Conservation (phyloP, 2,888 invertebrate genomes). For the Sycophila texana region DNA sequence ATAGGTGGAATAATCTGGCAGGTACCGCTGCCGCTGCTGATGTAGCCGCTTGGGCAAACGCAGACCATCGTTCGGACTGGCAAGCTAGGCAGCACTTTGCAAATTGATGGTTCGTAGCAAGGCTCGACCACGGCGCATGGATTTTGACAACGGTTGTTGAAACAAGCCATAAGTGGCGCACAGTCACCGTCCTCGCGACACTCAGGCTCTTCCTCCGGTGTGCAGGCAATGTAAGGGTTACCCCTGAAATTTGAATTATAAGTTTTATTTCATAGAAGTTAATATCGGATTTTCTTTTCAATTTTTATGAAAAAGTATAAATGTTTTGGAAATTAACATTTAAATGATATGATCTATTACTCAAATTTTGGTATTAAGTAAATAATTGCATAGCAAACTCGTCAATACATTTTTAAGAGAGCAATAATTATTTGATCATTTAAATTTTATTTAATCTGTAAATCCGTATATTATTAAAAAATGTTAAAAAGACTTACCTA, state of each 20-base stretch:
- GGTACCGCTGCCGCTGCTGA: slow-evolving; percentile 88
- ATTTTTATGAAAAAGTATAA: not conserved
- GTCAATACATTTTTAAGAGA: no score
- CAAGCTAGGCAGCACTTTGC: slow-evolving; percentile 87
- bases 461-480: not conserved
- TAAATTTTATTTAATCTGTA: not conserved
- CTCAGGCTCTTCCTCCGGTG: slow-evolving; percentile 83
- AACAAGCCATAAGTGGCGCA: slow-evolving; percentile 86
- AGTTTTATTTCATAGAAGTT: not conserved
- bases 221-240: slow-evolving; percentile 89
- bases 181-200: slow-evolving; percentile 91
- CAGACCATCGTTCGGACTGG: slow-evolving; percentile 94
- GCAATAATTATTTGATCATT: no score
- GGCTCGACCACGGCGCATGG: slow-evolving; percentile 88
- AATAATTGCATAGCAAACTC: no score
- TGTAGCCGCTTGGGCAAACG: slow-evolving; percentile 91
- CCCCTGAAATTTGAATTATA: slow-evolving; percentile 75
- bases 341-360: no score
- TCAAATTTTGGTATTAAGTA: no score
- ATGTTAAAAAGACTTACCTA: slow-evolving; percentile 33
- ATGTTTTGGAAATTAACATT: no score
- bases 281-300: not conserved
- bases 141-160: slow-evolving; percentile 88
- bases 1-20: slow-evolving; percentile 85
- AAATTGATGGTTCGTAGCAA: slow-evolving; percentile 87